These are phyloP conservation scores for Acanthococcus lagerstroemiae DNA, from an alignment of 2,888 invertebrate species.

Conservation along the genomic window DNA sequence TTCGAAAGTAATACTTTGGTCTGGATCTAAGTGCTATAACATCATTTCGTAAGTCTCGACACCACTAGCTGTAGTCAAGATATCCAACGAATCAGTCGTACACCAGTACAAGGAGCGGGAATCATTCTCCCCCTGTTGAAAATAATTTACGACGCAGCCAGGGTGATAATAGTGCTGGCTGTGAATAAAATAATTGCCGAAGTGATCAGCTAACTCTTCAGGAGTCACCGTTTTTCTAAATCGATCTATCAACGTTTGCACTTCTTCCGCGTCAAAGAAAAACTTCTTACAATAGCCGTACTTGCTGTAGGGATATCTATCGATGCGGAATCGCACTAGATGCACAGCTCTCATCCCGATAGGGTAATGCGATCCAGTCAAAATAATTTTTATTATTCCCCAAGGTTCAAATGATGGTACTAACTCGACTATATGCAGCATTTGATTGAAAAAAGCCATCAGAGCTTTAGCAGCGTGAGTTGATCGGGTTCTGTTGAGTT, in stretches of 20 bases:
- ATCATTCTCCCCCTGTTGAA: not conserved
- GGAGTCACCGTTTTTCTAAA: not conserved
- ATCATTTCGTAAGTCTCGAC: too few relatives aligned
- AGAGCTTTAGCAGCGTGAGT: not conserved
- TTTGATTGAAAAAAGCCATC: not conserved
- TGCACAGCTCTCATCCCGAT: not conserved
- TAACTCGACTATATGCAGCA: not conserved
- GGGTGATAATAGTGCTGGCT: not conserved
- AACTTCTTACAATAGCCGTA: not conserved
- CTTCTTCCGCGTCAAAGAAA: not conserved
- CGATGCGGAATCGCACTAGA: not conserved
- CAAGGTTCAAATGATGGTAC: not conserved
- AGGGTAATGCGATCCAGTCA: conserved; percentile 1
- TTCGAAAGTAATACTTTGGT: not conserved
- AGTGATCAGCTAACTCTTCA: not conserved
- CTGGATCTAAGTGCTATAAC: not conserved
- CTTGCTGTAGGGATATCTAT: not conserved
- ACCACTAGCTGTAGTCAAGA: too few relatives aligned
- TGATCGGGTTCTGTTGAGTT: not conserved
- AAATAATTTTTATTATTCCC: not conserved
- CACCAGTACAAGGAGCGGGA: not conserved
- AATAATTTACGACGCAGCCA: not conserved
- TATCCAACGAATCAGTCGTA: not conserved
- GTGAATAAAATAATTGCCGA: not conserved
- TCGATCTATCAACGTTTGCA: not conserved